Conservation (phyloP, 2,113 vertebrate genomes). For the Colius striatus region DNA sequence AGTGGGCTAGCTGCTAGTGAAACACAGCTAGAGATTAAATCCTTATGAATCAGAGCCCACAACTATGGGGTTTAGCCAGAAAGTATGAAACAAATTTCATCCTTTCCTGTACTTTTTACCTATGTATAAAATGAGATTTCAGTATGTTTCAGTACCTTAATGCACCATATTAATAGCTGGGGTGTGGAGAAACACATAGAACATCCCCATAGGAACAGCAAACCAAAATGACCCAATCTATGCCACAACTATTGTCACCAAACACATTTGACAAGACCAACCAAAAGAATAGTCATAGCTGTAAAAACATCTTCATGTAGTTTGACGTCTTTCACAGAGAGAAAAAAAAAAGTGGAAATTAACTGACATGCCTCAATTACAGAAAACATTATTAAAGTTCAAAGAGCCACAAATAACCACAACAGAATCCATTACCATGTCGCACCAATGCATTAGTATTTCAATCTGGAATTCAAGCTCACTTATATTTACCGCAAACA, state of each 20-base stretch:
- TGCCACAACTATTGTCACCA: neutral
- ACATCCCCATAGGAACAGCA: neutral
- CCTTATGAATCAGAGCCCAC: conserved; percentile 5
- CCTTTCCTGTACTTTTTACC: neutral
- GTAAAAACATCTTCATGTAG: neutral
- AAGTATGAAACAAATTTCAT: neutral
- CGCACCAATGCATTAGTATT: neutral
- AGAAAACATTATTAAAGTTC: neutral
- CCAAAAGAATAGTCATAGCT: neutral
- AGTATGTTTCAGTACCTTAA: neutral
- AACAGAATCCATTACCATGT: neutral
- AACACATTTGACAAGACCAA: neutral
- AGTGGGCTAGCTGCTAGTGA: neutral
- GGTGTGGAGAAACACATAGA: neutral
- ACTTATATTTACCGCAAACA: neutral
- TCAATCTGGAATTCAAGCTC: neutral
- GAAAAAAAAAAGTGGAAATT: neutral
- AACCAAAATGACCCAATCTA: neutral
- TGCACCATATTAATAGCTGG: neutral
- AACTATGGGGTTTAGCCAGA: neutral
- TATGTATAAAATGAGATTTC: neutral
- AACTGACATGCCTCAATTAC: neutral
- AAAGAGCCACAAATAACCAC: neutral
- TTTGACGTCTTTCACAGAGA: neutral
- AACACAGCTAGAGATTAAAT: conserved; percentile 9